A percentile compares a stretch with the other conserved stretches of the same genome.
These are phyloP conservation scores for Malacoraja senta DNA, from an alignment of 2,797 vertebrate genomes.

Conservation along the genomic window DNA sequence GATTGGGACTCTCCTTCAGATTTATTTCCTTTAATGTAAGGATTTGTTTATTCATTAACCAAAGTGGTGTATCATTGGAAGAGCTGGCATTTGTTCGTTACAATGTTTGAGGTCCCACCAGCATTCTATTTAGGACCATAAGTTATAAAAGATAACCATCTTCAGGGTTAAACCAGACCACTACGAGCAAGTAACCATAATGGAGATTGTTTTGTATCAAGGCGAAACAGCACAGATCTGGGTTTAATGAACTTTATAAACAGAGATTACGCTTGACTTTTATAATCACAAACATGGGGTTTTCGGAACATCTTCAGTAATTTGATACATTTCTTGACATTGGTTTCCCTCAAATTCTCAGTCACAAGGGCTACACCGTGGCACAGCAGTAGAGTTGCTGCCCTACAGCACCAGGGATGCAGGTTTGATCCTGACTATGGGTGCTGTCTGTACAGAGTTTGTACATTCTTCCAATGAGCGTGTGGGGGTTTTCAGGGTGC, in stretches of 20 bases:
- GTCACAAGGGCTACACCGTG: neutral
- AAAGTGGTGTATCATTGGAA: neutral
- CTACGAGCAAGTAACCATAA: neutral
- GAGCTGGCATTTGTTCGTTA: neutral
- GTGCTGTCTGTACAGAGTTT: no score
- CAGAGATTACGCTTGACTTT: neutral
- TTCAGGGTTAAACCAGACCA: neutral
- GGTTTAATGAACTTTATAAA: neutral
- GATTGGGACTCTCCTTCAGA: no score
- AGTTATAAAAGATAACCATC: neutral
- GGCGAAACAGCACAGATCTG: neutral
- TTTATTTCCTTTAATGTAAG: neutral
- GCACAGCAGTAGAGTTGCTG: no score
- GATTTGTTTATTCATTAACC: neutral
- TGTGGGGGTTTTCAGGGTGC: no score
- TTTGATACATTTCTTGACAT: neutral
- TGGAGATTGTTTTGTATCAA: slow-evolving; percentile 4
- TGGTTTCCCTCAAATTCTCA: neutral
- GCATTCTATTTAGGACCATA: neutral
- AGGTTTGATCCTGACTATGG: no score
- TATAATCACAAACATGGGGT: slow-evolving; percentile 8
- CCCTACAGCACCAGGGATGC: no score
- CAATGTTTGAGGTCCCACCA: neutral
- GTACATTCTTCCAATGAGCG: no score
- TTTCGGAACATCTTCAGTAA: neutral